Evolutionary conservation across 2,113 vertebrate genomes (phyloP).

Genomic region (Anguilla rostrata): DNA sequence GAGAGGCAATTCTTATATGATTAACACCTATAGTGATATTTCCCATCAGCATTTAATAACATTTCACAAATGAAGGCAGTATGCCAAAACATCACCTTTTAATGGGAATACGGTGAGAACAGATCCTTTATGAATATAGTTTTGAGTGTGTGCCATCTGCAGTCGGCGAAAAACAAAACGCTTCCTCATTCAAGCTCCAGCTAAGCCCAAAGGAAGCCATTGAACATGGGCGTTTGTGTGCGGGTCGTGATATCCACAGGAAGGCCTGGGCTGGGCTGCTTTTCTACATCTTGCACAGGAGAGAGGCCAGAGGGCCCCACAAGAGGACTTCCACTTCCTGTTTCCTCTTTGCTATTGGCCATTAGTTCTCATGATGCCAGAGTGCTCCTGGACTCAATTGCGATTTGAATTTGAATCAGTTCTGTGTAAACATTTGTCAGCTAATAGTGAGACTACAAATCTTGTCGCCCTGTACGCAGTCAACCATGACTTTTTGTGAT

Average conservation of each 20-base stretch:
- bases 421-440: neutral
- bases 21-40: too few relatives aligned
- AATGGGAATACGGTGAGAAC: neutral
- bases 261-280: constrained; percentile 31
- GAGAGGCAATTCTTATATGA: too few relatives aligned
- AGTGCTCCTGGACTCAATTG: neutral
- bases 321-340: neutral
- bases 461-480: neutral
- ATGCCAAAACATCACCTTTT: neutral
- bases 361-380: neutral
- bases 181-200: neutral
- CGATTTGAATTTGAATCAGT: neutral
- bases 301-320: neutral
- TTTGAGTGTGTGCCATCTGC: neutral
- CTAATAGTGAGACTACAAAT: neutral
- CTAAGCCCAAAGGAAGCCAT: neutral
- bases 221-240: neutral
- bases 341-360: neutral
- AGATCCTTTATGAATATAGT: neutral
- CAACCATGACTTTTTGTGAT: neutral
- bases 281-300: neutral
- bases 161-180: neutral
- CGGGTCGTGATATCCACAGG: constrained; percentile 36
- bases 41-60: too few relatives aligned
- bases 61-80: too few relatives aligned